Conservation (phyloP, 23 tunicate species). For the Styela clava region DNA sequence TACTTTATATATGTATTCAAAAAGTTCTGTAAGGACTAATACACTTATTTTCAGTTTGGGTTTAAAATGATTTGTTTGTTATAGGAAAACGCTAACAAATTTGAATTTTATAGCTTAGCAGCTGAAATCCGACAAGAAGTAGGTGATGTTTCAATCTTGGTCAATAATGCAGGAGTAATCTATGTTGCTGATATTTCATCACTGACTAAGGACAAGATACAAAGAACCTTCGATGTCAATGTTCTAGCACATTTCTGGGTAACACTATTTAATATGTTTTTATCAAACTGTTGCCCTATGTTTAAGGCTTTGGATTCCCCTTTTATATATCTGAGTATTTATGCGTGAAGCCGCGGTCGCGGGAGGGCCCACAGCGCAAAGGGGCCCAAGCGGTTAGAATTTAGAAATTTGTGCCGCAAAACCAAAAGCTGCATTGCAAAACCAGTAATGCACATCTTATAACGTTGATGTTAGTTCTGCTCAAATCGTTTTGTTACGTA, state of each 20-base stretch:
- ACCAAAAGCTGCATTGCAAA: too few relatives aligned
- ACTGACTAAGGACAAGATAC: conserved; percentile 39
- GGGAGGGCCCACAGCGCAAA: too few relatives aligned
- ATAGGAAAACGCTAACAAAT: too few relatives aligned
- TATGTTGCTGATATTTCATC: conserved; percentile 34
- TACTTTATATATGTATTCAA: not conserved
- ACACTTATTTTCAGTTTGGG: too few relatives aligned
- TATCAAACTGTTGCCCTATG: too few relatives aligned
- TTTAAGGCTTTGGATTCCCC: not conserved
- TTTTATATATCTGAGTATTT: not conserved
- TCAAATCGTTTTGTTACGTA: too few relatives aligned
- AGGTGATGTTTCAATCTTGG: conserved; percentile 71
- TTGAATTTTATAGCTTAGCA: conserved; percentile 33
- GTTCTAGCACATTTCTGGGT: conserved; percentile 66
- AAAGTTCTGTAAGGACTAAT: not conserved
- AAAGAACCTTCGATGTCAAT: conserved; percentile 51
- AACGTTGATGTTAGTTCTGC: too few relatives aligned
- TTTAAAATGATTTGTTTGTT: too few relatives aligned
- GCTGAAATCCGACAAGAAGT: conserved; percentile 39
- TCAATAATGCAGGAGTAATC: conserved; percentile 73
- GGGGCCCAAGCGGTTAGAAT: too few relatives aligned
- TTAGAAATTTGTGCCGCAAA: too few relatives aligned
- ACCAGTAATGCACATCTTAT: too few relatives aligned
- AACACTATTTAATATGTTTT: not conserved
- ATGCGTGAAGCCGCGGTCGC: too few relatives aligned